These are phyloP conservation scores for Stenolophus ochropezus DNA, from an alignment of 2,888 invertebrate genomes.

Conservation along the genomic window DNA sequence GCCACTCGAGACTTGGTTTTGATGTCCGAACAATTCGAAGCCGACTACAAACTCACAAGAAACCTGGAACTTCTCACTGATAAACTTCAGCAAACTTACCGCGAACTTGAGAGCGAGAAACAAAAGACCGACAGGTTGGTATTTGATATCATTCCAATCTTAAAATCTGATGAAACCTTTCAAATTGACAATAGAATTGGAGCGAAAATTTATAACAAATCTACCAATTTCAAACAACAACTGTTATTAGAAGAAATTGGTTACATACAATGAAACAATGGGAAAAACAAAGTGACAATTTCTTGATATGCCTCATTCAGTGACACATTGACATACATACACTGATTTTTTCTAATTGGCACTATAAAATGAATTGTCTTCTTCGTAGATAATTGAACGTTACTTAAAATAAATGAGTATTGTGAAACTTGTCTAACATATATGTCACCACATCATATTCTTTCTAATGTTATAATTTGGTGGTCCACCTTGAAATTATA, in stretches of 20 bases:
- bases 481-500: background rate
- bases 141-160: background rate
- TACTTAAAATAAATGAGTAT: background rate
- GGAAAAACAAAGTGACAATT: constrained; percentile 22
- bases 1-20: constrained; percentile 96
- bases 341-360: constrained; percentile 1
- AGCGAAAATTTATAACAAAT: constrained; percentile 34
- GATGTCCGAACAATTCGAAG: constrained; percentile 97
- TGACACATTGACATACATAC: constrained; percentile 47
- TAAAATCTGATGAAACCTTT: background rate
- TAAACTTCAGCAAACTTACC: constrained; percentile 94
- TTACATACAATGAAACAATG: background rate
- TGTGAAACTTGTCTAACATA: background rate
- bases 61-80: constrained; percentile 95
- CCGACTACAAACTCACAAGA: constrained; percentile 95
- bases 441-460: background rate
- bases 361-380: constrained; percentile 15
- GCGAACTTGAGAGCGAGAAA: constrained; percentile 95
- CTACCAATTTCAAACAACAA: constrained; percentile 7
- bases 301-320: constrained; percentile 5
- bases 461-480: background rate
- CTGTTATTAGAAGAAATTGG: constrained; percentile 23
- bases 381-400: constrained; percentile 2
- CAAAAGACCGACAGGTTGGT: constrained; percentile 93
- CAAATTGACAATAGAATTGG: constrained; percentile 28